These are phyloP conservation scores for Amniataba percoides DNA, from an alignment of 2,797 vertebrate genomes.

Conservation along the genomic window DNA sequence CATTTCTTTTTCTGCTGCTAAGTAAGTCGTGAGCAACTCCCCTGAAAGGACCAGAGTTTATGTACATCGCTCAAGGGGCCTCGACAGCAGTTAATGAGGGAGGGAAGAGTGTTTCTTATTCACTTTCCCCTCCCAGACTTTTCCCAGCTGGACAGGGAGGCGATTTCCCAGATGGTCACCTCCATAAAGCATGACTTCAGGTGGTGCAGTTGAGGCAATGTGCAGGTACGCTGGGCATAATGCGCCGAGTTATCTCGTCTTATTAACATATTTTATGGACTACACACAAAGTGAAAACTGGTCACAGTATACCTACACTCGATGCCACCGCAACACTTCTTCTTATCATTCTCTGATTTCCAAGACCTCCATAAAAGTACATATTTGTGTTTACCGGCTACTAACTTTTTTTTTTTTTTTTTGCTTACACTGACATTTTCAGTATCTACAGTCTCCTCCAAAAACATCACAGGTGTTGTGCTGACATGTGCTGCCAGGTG, in stretches of 20 bases:
- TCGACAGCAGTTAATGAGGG: conserved; percentile 59
- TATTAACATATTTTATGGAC: conserved; percentile 63
- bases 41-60: conserved; percentile 48
- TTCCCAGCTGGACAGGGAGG: conserved; percentile 63
- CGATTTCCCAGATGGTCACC: conserved; percentile 74
- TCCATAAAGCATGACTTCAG: conserved; percentile 65
- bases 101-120: conserved; percentile 61
- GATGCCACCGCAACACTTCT: background rate
- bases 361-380: background rate
- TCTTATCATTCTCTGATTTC: background rate
- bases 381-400: conserved; percentile 14
- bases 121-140: conserved; percentile 54
- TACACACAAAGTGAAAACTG: background rate
- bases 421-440: background rate
- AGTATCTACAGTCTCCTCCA: conserved; percentile 1
- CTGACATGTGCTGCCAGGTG: conserved; percentile 52
- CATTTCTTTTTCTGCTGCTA: background rate
- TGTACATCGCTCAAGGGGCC: conserved; percentile 52
- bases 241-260: conserved; percentile 29
- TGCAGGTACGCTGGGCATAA: conserved; percentile 31
- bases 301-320: background rate
- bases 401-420: background rate
- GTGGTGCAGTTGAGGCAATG: conserved; percentile 46
- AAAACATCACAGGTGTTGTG: conserved; percentile 51
- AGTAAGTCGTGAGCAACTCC: conserved; percentile 30